Evolutionary conservation across 2,888 invertebrate genomes (phyloP).

Genomic region (Fragum sueziense): DNA sequence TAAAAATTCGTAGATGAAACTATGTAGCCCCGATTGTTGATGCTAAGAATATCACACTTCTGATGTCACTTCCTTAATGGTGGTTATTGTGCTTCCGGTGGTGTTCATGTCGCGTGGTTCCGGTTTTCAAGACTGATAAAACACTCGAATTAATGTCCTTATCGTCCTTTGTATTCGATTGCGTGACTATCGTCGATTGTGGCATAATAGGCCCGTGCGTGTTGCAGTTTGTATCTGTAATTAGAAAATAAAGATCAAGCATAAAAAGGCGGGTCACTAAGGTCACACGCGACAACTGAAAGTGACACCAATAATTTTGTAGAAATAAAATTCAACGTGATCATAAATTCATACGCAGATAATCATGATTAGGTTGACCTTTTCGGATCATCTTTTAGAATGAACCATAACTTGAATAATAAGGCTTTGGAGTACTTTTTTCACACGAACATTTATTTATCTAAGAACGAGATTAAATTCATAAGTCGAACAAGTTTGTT

Average conservation of each 20-base stretch:
- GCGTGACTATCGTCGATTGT: background rate
- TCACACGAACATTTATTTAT: too few relatives aligned
- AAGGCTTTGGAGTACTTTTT: too few relatives aligned
- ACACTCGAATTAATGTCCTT: slow-evolving; percentile 22
- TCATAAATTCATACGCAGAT: too few relatives aligned
- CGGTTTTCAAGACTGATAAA: slow-evolving; percentile 25
- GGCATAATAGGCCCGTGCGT: background rate
- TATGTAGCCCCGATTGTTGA: too few relatives aligned
- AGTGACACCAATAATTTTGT: background rate
- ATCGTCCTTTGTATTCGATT: background rate
- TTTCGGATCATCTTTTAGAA: too few relatives aligned
- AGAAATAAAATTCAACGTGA: too few relatives aligned
- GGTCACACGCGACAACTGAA: background rate
- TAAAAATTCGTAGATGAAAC: too few relatives aligned
- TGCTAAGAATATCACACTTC: too few relatives aligned
- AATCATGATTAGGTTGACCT: too few relatives aligned
- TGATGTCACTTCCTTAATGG: slow-evolving; percentile 14
- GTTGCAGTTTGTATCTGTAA: slow-evolving; percentile 44
- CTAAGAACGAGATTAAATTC: too few relatives aligned
- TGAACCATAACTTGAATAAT: too few relatives aligned
- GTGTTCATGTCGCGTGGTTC: slow-evolving; percentile 23
- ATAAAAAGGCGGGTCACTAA: background rate
- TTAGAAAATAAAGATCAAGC: background rate
- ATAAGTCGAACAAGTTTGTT: too few relatives aligned
- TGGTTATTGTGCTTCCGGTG: slow-evolving; percentile 24